phyloP scores from a whole-genome alignment of 2,888 invertebrate genomes.

The Apamea crenata region DNA sequence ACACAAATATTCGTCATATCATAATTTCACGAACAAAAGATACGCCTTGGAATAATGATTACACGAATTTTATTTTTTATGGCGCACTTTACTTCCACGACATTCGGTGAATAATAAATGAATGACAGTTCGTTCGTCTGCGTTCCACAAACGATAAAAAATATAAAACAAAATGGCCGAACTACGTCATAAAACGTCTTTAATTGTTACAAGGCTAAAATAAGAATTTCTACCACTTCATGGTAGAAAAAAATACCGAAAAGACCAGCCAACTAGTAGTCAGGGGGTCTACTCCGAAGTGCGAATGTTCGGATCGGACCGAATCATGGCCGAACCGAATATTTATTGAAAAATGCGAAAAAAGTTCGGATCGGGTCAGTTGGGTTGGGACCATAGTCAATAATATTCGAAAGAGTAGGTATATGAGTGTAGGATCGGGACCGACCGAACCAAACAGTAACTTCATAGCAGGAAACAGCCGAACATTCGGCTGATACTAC shows the following conservation, averaged over 20 bases:
- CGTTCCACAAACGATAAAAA: slow-evolving; percentile 42
- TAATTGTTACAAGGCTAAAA: not conserved
- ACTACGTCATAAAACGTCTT: slow-evolving; percentile 31
- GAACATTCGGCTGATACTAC: no score
- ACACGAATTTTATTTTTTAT: slow-evolving; percentile 54
- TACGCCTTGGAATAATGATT: slow-evolving; percentile 52
- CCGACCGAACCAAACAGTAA: no score
- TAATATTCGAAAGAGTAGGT: no score
- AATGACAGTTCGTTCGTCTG: slow-evolving; percentile 53
- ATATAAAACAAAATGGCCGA: slow-evolving; percentile 64
- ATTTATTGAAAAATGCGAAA: no score
- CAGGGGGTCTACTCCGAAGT: no score
- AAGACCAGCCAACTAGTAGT: not conserved
- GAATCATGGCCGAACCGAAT: no score
- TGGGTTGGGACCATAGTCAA: no score
- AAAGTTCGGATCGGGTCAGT: no score
- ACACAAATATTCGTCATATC: slow-evolving; percentile 78
- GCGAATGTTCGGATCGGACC: no score
- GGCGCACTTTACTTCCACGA: slow-evolving; percentile 61
- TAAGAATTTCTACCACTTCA: not conserved
- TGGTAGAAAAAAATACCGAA: not conserved
- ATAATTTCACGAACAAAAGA: slow-evolving; percentile 73
- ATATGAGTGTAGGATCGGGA: no score
- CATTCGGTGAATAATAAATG: slow-evolving; percentile 56
- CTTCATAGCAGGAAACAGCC: no score